Percentiles rank a stretch among this genome's conserved stretches.
Evolutionary conservation across 2,113 vertebrate genomes (phyloP).

Genomic region (Nestor notabilis): DNA sequence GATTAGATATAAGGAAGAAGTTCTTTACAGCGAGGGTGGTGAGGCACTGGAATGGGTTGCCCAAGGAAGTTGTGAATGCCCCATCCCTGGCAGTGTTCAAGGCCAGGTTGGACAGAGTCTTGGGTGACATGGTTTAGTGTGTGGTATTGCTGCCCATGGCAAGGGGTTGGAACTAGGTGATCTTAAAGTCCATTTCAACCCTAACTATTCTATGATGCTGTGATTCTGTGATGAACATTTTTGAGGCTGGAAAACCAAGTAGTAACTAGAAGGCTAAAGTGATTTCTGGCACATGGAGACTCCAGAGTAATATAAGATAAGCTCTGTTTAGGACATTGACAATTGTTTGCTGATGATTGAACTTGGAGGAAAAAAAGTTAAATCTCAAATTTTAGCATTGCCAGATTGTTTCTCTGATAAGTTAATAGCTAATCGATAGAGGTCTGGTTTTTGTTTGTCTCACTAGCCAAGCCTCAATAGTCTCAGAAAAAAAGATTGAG

Average conservation of each 20-base stretch:
- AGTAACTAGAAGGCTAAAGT: background rate
- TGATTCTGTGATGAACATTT: background rate
- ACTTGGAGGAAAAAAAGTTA: background rate
- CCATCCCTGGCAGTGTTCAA: background rate
- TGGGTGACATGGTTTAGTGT: background rate
- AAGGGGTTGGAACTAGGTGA: background rate
- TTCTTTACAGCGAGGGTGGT: background rate
- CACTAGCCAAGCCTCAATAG: background rate
- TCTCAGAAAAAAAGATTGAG: background rate
- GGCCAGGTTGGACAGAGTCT: background rate
- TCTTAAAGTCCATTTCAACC: background rate
- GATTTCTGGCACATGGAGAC: background rate
- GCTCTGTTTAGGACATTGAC: background rate
- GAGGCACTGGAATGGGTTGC: background rate
- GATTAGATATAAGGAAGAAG: background rate
- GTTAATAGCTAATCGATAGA: background rate
- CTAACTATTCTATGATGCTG: background rate
- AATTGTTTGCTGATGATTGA: background rate
- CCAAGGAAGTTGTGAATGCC: background rate
- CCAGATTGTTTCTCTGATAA: background rate
- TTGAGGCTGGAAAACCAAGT: background rate
- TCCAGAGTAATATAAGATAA: background rate
- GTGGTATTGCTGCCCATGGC: background rate
- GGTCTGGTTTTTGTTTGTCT: background rate
- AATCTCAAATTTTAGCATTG: background rate